These are phyloP conservation scores for Colostygia pectinataria DNA, from an alignment of 2,888 invertebrate species.

Conservation along the genomic window DNA sequence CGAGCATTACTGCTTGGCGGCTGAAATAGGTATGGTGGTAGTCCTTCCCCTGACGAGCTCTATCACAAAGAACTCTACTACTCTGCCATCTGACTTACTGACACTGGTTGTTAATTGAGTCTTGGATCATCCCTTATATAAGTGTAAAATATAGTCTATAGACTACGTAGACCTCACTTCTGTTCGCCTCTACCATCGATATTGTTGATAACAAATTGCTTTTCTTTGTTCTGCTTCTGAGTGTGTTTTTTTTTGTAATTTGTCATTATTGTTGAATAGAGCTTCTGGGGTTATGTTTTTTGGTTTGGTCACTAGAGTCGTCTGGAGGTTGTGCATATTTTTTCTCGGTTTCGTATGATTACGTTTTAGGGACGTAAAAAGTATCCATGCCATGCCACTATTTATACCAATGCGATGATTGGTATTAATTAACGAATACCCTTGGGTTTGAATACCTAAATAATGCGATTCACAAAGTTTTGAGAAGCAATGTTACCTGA, in stretches of 20 bases:
- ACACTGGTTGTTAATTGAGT: too few relatives aligned
- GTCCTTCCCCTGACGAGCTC: too few relatives aligned
- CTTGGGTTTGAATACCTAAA: too few relatives aligned
- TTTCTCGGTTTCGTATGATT: background rate
- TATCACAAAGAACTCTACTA: too few relatives aligned
- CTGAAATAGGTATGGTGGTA: too few relatives aligned
- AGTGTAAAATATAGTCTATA: conserved; percentile 34
- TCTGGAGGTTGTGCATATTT: conserved; percentile 17
- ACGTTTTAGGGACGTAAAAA: conserved; percentile 4
- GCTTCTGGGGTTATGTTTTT: conserved; percentile 27
- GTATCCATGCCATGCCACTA: background rate
- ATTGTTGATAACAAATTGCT: conserved; percentile 78
- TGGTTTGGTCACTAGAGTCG: conserved; percentile 2
- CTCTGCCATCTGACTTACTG: too few relatives aligned
- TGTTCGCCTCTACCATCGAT: conserved; percentile 64
- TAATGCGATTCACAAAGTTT: too few relatives aligned
- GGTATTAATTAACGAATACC: too few relatives aligned
- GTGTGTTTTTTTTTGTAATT: conserved; percentile 51
- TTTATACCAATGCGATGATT: too few relatives aligned
- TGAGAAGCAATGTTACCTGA: too few relatives aligned
- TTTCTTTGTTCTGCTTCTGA: conserved; percentile 70
- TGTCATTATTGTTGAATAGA: conserved; percentile 42
- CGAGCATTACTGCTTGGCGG: too few relatives aligned
- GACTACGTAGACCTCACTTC: conserved; percentile 40
- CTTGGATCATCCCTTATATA: conserved; percentile 22